phyloP scores from a whole-genome alignment of 2,888 invertebrate genomes.

The Cantharis nigra region DNA sequence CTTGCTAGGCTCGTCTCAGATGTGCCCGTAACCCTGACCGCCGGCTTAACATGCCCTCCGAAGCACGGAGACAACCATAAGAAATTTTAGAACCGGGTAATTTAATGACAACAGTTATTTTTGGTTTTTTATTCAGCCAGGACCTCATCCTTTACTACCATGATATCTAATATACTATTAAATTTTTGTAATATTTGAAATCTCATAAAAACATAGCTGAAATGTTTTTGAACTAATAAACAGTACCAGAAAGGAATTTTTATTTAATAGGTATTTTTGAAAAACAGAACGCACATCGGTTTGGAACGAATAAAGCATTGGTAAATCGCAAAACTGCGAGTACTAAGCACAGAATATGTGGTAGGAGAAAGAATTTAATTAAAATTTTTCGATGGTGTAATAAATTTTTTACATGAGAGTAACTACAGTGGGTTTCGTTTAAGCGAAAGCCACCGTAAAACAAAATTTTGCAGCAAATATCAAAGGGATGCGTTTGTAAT shows the following conservation, averaged over 20 bases:
- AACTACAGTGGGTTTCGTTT: neutral
- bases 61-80: too few species aligned
- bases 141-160: too few species aligned
- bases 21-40: too few species aligned
- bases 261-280: neutral
- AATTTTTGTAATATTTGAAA: too few species aligned
- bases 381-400: neutral
- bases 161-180: too few species aligned
- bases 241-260: neutral
- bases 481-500: conserved; percentile 5
- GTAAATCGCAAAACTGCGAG: neutral
- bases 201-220: neutral
- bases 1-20: too few species aligned
- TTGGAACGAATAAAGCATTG: neutral
- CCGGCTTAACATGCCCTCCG: too few species aligned
- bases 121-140: too few species aligned
- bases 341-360: neutral
- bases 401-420: neutral
- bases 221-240: neutral
- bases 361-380: neutral
- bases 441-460: neutral
- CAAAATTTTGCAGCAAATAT: neutral
- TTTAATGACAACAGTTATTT: too few species aligned
- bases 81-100: too few species aligned
- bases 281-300: neutral